Conservation (phyloP, 2,888 invertebrate genomes). For the Sisyra terminalis region DNA sequence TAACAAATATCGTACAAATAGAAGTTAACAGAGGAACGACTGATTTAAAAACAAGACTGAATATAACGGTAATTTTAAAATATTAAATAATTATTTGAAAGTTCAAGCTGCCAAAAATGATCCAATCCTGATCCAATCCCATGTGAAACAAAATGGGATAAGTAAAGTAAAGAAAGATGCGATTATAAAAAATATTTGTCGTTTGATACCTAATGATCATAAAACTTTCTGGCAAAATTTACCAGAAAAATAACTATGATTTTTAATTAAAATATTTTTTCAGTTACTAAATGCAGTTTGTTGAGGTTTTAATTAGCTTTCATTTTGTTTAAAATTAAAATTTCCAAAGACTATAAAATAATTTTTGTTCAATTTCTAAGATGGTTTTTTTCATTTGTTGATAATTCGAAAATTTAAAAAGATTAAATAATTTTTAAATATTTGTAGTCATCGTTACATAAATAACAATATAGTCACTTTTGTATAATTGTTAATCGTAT, state of each 20-base stretch:
- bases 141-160: constrained; percentile 1
- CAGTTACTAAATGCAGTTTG: no score
- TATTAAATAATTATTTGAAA: constrained; percentile 3
- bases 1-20: constrained; percentile 1
- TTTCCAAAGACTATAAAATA: no score
- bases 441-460: no score
- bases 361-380: no score
- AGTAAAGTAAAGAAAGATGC: neutral
- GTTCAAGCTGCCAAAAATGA: neutral
- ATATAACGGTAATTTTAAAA: neutral
- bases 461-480: no score
- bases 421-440: no score
- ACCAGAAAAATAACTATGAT: neutral
- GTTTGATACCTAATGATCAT: neutral
- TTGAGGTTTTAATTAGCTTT: no score
- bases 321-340: no score
- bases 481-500: no score
- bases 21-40: constrained; percentile 2
- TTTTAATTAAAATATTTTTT: no score
- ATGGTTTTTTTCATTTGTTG: no score
- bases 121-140: constrained; percentile 1
- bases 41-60: constrained; percentile 3
- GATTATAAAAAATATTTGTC: constrained; percentile 3
- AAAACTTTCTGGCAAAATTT: neutral
- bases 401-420: no score